Base-by-base conservation (phyloP, 1,140 invertebrate genomes). In the Spodoptera frugiperda region DNA sequence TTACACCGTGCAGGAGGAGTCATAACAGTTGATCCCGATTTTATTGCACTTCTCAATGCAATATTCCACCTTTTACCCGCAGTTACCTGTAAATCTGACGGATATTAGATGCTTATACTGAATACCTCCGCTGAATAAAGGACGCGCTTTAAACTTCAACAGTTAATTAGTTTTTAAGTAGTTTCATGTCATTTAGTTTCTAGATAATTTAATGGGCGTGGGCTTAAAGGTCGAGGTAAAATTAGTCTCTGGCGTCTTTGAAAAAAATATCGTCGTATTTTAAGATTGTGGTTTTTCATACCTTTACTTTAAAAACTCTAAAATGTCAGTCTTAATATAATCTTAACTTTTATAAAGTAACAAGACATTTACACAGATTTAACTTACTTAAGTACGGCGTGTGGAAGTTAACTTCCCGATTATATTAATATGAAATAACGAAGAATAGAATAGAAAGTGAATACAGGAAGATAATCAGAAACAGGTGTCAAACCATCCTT, bases 1-100 rank as follows among this genome's bases (percentile, higher is more conserved):
- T 84, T 83, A 78, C 75, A 78, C 54, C 73, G 79, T 77, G 76
- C 76, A 81, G 79, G 76, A 71, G 77, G 74, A 81, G 77, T 80
- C 80, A 78, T 79, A 84, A 80, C 87, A 85, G 87, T 84, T 85
- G 89, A 90, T 89, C 85, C 89, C 84, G 85, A 87, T 87, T 90
- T 90, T 89, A 90, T 90, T 90, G 87, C 89, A 80, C 72, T 79
- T 79, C 54, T 76, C 78, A 77, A 83, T 84, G 82, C 79, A 80
- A 80, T 81, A 82, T 82, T 78, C 78, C 81, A 57, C 77, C 63
- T 55, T 65, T 65, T 48, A 11, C 63, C 14, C 63, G 44, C 30
- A 51, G n/a, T 15, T 75, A 65, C 59, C 72, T 75, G 72, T 53
- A 53, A 75, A 63, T 75, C 72, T 75, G 57, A 19, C n/a, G 14